Conservation (phyloP, 2,113 vertebrate species). For the Cranoglanis bouderius region DNA sequence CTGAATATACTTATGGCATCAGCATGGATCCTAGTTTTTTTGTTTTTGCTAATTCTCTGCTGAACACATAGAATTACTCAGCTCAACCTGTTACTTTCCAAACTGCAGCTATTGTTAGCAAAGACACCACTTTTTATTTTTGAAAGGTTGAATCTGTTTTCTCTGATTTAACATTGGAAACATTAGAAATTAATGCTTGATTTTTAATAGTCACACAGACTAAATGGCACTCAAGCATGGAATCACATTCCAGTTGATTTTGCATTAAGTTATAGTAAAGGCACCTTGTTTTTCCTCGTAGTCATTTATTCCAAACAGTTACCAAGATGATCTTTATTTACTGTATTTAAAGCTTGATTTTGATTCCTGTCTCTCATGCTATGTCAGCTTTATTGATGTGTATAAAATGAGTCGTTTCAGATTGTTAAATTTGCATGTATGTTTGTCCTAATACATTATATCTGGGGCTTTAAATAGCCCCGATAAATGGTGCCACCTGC, state of each 20-base stretch:
- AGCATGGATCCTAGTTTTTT: neutral
- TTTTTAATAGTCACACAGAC: neutral
- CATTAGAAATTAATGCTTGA: neutral
- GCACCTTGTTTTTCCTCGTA: neutral
- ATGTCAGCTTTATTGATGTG: neutral
- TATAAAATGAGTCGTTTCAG: neutral
- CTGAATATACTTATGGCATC: neutral
- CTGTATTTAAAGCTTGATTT: conserved; percentile 18
- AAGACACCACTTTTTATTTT: neutral
- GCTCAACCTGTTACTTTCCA: neutral
- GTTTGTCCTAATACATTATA: conserved; percentile 18
- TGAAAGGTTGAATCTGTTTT: neutral
- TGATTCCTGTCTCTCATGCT: neutral
- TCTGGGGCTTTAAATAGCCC: neutral
- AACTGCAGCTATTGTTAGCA: neutral
- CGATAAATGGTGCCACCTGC: conserved; percentile 17
- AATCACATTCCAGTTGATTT: neutral
- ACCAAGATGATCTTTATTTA: conserved; percentile 1
- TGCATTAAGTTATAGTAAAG: neutral
- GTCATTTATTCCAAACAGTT: neutral
- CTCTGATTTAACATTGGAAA: neutral
- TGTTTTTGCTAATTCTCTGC: neutral
- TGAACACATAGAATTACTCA: neutral
- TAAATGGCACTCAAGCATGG: neutral
- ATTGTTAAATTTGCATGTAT: conserved; percentile 18